Evolutionary conservation across 2,888 invertebrate genomes (phyloP).

Genomic region (Clivina fossor): DNA sequence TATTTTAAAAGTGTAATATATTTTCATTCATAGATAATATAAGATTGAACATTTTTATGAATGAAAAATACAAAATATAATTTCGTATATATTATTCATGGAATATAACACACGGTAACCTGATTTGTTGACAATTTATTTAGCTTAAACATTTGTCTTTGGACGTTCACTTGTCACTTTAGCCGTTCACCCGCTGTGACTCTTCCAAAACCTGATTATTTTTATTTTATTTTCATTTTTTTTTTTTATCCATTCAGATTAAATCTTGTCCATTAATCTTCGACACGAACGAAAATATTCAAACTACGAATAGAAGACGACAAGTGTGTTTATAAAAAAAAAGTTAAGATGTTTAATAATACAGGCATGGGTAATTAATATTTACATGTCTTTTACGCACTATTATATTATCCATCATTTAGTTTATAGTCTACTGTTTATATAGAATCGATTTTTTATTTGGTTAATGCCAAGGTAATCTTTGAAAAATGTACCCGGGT

Average conservation of each 20-base stretch:
- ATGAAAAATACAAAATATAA: neutral
- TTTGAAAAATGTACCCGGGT: no score
- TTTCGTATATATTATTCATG: neutral
- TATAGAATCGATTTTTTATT: neutral
- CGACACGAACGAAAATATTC: neutral
- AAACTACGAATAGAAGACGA: neutral
- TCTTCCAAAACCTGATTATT: neutral
- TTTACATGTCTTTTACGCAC: neutral
- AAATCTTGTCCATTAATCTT: constrained; percentile 1
- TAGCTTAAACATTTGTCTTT: neutral
- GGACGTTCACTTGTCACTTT: neutral
- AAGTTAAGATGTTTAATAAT: neutral
- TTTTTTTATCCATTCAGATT: neutral
- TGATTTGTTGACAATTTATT: neutral
- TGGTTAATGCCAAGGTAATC: no score
- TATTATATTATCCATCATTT: neutral
- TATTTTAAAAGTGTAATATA: no score
- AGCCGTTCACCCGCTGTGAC: neutral
- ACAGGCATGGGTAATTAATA: neutral
- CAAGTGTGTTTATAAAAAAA: neutral
- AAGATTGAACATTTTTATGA: neutral
- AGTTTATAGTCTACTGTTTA: neutral
- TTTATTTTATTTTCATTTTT: no score
- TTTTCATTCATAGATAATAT: neutral
- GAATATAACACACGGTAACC: neutral